Base-by-base conservation (phyloP, 2,797 vertebrate species). In the Spheniscus humboldti region DNA sequence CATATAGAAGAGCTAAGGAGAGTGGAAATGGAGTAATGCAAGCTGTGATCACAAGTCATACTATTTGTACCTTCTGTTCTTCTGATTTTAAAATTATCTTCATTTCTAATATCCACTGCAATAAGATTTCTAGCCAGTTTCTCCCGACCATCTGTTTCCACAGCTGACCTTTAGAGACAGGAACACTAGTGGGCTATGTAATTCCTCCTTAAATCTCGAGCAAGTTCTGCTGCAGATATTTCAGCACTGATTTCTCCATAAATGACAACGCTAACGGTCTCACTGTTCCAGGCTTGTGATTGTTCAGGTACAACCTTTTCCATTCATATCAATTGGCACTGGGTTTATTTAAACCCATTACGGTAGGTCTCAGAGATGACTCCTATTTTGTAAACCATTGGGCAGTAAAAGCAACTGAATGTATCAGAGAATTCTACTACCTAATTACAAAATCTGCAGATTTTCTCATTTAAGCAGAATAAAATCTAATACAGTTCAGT, bases 391-490 rank as follows among this genome's bases (percentile, higher is more conserved):
- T 96, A 97, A 96, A 83, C 66, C 47, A 47, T 0, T 89, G 68
- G 48, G 31, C 87, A 96, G 84, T 63, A 94, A 94, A 93, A 94
- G 56, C 80, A 93, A 82, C 35, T 24, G 67, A 87, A 96, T 50
- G 39, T 85, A 69, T 80, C 86, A 77, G 76, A 90, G 76, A 94
- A 82, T 92, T 80, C 53, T 86, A 37, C 39, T 52, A 64, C 72
- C 39, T 90, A 88, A 93, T 73, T 75, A 84, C 39, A 91, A 69
- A 94, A 87, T 73, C 50, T 94, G 25, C 63, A 88, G 63, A n/a
- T 91, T 94, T 96, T 77, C 81, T 95, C n/a, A 60, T 89, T 92
- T 83, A 80, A 89, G 53, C n/a, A 68, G 53, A 80, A 39, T 56
- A 91, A 92, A 92, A 95, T 90, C 53, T 76, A 92, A 37, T 48